Conservation (phyloP, 2,113 vertebrate species). For the Sebastes schlegelii region DNA sequence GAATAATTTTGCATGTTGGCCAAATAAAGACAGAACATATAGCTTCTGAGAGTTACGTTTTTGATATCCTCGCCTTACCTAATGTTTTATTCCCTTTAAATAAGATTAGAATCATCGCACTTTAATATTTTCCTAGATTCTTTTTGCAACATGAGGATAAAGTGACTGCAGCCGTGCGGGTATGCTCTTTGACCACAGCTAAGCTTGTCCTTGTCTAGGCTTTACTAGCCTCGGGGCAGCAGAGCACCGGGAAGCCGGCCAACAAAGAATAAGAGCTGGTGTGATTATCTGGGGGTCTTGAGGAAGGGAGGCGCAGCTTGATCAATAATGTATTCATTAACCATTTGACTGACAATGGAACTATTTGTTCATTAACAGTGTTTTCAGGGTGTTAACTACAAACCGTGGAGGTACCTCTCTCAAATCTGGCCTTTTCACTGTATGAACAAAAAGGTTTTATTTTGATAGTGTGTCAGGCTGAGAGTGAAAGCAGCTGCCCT, state of each 20-base stretch:
- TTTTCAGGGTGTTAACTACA: slow-evolving; percentile 58
- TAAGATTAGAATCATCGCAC: slow-evolving; percentile 33
- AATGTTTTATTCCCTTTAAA: slow-evolving; percentile 76
- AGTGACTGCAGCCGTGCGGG: slow-evolving; percentile 45
- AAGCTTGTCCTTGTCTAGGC: slow-evolving; percentile 62
- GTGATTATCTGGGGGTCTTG: slow-evolving; percentile 75
- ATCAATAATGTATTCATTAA: slow-evolving; percentile 84
- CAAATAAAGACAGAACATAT: slow-evolving; percentile 65
- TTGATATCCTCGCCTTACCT: slow-evolving; percentile 45
- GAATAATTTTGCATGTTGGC: slow-evolving; percentile 68
- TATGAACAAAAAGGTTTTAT: slow-evolving; percentile 9
- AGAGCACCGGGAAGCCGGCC: slow-evolving; percentile 61
- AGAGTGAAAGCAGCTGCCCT: neutral
- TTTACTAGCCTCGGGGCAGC: slow-evolving; percentile 65
- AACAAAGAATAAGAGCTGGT: slow-evolving; percentile 63
- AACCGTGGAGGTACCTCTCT: slow-evolving; percentile 13
- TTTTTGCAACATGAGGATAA: slow-evolving; percentile 49
- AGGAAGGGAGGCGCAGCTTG: slow-evolving; percentile 58
- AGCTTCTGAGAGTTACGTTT: slow-evolving; percentile 49
- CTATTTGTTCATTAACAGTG: slow-evolving; percentile 64
- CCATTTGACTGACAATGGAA: slow-evolving; percentile 63
- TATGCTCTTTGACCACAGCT: slow-evolving; percentile 62
- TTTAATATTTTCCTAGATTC: slow-evolving; percentile 57
- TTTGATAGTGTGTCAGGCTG: slow-evolving; percentile 40
- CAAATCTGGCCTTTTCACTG: neutral